Percentiles rank a stretch among this genome's conserved stretches.
Conservation (phyloP, 2,797 vertebrate species). For the Salarias fasciatus region DNA sequence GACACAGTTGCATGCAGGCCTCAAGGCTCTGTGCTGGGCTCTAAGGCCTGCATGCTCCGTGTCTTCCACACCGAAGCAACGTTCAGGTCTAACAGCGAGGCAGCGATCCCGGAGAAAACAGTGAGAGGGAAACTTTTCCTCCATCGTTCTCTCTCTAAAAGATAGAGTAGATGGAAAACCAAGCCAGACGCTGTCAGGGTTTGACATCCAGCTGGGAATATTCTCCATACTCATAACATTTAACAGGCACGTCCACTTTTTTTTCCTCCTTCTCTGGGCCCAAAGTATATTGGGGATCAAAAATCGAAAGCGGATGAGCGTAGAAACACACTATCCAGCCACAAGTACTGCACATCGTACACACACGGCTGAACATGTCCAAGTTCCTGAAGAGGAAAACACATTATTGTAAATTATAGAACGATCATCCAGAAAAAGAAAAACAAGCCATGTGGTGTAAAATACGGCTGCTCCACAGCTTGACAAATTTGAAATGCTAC, state of each 20-base stretch:
- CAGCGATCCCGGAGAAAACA: constrained; percentile 7
- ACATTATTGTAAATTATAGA: constrained; percentile 31
- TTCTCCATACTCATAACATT: constrained; percentile 46
- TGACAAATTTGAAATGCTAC: constrained; percentile 30
- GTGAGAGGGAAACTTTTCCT: constrained; percentile 23
- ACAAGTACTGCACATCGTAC: not conserved
- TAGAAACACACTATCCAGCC: constrained; percentile 10
- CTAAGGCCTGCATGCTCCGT: constrained; percentile 6
- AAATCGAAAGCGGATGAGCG: constrained; percentile 36
- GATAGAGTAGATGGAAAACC: constrained; percentile 51
- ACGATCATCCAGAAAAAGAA: constrained; percentile 10
- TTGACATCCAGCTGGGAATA: constrained; percentile 50
- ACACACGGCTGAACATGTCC: not conserved
- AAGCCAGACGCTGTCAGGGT: constrained; percentile 42
- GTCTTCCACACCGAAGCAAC: constrained; percentile 21
- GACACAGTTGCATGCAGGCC: constrained; percentile 12
- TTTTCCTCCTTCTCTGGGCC: constrained; percentile 18
- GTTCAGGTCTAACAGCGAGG: constrained; percentile 26
- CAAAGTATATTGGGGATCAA: constrained; percentile 43
- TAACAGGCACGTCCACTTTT: constrained; percentile 45
- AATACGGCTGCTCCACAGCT: constrained; percentile 47
- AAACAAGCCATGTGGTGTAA: constrained; percentile 26
- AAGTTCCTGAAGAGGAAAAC: constrained; percentile 17
- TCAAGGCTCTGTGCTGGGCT: constrained; percentile 15
- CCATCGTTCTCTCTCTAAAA: constrained; percentile 37